Conservation (phyloP, 2,888 invertebrate species). For the Harpalus rufipes region DNA sequence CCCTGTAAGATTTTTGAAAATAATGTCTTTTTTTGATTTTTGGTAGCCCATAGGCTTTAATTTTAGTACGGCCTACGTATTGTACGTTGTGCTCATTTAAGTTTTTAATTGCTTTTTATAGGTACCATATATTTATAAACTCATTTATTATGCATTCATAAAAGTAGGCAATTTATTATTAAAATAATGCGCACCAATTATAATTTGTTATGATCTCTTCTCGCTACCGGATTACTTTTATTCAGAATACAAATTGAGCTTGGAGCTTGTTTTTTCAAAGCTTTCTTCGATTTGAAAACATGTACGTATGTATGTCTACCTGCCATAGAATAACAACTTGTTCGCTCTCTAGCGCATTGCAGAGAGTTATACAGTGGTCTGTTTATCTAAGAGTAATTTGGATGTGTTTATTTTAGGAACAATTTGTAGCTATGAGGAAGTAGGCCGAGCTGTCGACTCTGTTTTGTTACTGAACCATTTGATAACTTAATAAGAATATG, state of each 20-base stretch:
- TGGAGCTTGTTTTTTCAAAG: conserved; percentile 11
- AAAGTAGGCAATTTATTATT: background rate
- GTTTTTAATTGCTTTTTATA: background rate
- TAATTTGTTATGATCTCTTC: conserved; percentile 30
- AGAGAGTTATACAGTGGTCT: conserved; percentile 14
- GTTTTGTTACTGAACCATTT: conserved; percentile 36
- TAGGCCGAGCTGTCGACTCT: conserved; percentile 40
- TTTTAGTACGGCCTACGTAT: no score
- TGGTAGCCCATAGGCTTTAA: no score
- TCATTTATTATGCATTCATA: conserved; percentile 1
- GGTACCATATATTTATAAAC: background rate
- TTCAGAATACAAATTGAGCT: background rate
- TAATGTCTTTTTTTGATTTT: no score
- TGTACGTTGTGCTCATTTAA: no score
- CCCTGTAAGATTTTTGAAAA: no score
- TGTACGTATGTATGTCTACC: background rate
- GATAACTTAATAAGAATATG: conserved; percentile 50
- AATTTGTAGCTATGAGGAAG: conserved; percentile 43
- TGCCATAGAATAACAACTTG: conserved; percentile 23
- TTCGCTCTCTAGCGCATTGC: background rate
- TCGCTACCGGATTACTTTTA: conserved; percentile 28
- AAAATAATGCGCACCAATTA: conserved; percentile 10
- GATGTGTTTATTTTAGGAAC: conserved; percentile 50
- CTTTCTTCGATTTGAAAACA: conserved; percentile 10
- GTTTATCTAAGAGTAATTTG: conserved; percentile 48